These are phyloP conservation scores for Silurus meridionalis DNA, from an alignment of 2,113 vertebrate species.

Conservation along the genomic window DNA sequence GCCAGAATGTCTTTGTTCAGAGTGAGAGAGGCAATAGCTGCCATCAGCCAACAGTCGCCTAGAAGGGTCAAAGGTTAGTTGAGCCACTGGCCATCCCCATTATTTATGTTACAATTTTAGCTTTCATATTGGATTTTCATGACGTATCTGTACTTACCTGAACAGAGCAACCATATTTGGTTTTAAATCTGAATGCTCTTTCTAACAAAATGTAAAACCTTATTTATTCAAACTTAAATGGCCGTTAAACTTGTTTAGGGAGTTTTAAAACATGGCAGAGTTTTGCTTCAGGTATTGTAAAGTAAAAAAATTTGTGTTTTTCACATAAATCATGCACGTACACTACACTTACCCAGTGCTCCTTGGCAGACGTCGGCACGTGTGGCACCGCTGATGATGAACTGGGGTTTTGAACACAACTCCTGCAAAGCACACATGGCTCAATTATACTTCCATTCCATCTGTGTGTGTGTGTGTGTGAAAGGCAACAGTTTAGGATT, in stretches of 20 bases:
- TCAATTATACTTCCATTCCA: background rate
- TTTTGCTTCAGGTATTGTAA: too few species aligned
- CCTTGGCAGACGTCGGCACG: constrained; percentile 79
- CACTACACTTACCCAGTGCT: constrained; percentile 71
- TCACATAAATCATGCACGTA: background rate
- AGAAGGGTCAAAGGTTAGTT: constrained; percentile 24
- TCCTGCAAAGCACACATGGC: constrained; percentile 60
- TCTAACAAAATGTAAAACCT: too few species aligned
- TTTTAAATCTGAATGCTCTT: too few species aligned
- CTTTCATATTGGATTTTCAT: too few species aligned
- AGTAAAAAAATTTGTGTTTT: too few species aligned
- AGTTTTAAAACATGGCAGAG: constrained; percentile 70
- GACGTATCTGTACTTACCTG: too few species aligned
- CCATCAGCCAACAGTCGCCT: constrained; percentile 93
- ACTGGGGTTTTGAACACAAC: constrained; percentile 72
- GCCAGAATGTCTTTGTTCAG: constrained; percentile 77
- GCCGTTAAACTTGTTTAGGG: constrained; percentile 75
- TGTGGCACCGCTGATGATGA: constrained; percentile 72
- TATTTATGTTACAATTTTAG: background rate
- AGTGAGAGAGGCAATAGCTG: constrained; percentile 87
- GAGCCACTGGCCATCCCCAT: background rate
- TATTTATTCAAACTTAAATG: too few species aligned
- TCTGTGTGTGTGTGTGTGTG: background rate
- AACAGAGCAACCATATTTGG: too few species aligned
- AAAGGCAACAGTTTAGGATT: background rate